Conservation (phyloP, 2,797 vertebrate genomes). For the Chelmon rostratus region DNA sequence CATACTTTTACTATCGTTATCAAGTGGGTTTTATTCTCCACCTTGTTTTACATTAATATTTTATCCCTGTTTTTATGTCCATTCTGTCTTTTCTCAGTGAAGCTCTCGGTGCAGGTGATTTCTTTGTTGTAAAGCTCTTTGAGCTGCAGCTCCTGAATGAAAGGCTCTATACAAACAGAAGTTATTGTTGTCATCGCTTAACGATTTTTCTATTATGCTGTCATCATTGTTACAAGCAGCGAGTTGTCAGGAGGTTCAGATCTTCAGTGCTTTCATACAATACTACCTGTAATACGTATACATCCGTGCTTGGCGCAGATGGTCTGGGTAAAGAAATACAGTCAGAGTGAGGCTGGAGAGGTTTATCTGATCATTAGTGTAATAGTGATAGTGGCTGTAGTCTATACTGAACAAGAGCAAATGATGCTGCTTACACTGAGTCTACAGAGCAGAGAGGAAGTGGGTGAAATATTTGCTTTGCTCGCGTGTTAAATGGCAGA, state of each 20-base stretch:
- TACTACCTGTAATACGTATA: background rate
- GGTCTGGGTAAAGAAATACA: conserved; percentile 1
- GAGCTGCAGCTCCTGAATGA: no score
- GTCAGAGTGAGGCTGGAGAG: conserved; percentile 4
- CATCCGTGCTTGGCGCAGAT: background rate
- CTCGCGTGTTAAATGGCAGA: conserved; percentile 68
- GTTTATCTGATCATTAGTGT: conserved; percentile 9
- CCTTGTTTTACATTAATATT: no score
- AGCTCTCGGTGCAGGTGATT: no score
- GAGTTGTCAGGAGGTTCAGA: background rate
- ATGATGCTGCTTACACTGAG: conserved; percentile 44
- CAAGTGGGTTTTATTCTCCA: no score
- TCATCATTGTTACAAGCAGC: conserved; percentile 16
- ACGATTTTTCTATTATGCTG: conserved; percentile 15
- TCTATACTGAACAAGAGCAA: conserved; percentile 46
- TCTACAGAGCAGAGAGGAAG: conserved; percentile 55
- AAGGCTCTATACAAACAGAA: no score
- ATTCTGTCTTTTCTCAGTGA: no score
- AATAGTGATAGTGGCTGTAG: background rate
- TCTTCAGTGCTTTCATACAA: background rate
- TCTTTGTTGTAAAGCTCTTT: no score
- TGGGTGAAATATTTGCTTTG: conserved; percentile 67
- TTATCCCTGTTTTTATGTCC: no score
- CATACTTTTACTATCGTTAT: no score
- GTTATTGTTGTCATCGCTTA: background rate